phyloP scores from a whole-genome alignment of 2,888 invertebrate genomes.

The Cantharis lateralis region DNA sequence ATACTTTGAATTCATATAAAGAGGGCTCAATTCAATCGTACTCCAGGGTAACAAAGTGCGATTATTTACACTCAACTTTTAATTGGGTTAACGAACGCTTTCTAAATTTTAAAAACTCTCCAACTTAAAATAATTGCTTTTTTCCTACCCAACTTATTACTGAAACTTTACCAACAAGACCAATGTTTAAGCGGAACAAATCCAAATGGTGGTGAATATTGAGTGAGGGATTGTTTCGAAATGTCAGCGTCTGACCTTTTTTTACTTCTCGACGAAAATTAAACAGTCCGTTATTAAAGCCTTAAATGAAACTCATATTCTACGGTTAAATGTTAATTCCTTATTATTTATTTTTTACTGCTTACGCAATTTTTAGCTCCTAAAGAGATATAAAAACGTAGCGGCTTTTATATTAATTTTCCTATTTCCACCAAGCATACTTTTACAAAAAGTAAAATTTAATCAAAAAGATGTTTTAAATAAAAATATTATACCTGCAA shows the following conservation, averaged over 20 bases:
- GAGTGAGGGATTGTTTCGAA: conserved; percentile 31
- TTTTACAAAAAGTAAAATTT: background rate
- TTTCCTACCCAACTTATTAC: conserved; percentile 7
- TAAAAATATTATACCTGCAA: too few species aligned
- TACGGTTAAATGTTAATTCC: conserved; percentile 27
- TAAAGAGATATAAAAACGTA: background rate
- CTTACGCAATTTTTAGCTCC: background rate
- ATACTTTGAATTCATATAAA: conserved; percentile 13
- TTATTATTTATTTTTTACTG: conserved; percentile 10
- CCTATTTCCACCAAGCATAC: background rate
- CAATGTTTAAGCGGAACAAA: conserved; percentile 24
- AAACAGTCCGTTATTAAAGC: conserved; percentile 32
- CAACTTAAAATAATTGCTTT: conserved; percentile 28
- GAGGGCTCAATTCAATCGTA: conserved; percentile 29
- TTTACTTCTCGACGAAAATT: conserved; percentile 33
- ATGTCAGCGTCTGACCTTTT: conserved; percentile 41
- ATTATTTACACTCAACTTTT: conserved; percentile 42
- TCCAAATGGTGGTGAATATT: conserved; percentile 27
- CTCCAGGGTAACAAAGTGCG: conserved; percentile 36
- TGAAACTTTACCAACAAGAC: conserved; percentile 22
- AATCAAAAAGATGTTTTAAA: background rate
- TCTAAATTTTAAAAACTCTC: conserved; percentile 36
- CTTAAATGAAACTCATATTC: conserved; percentile 33
- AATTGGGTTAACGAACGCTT: conserved; percentile 41
- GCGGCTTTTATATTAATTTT: background rate